Base-by-base conservation (phyloP, 1,140 invertebrate genomes). In the Drosophila novamexicana region DNA sequence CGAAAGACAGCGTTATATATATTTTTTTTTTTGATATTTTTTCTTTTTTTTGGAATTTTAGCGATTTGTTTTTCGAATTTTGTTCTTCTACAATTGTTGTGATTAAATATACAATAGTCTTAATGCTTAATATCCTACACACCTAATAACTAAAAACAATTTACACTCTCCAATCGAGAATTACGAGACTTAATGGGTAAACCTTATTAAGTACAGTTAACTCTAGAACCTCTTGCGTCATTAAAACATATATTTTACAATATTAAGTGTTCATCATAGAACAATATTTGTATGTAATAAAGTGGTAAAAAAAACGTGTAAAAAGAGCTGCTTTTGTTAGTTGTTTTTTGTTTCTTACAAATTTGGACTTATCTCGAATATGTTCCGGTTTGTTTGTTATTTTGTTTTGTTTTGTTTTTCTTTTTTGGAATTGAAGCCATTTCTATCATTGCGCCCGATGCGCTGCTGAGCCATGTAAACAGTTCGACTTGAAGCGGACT, bases 341-440 rank as follows among this genome's bases (percentile, higher is more conserved):
- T 45, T 44, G 42, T 62, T 47, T 37, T 62, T 53, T 64, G 36
- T 49, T 65, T 9, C 50, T 53, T 40, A 65, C 53, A 68, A 54
- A 34, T 52, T 62, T 62, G 56, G 22, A 47, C 62, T 65, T 59
- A 39, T 71, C 67, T 75, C 67, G 67, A 71, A 75, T 71, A 62
- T 75, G 42, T 49, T 49, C 54, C 45, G 29, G 52, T 53, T 68
- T 36, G 42, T 54, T 49, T 66, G 40, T 74, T 74, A 37, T 64
- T 71, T 36, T 54, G 10, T 59, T 53, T 68, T 36, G 42, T 47
- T 77, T 69, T 2, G 2, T 54, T 39, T 44, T 65, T 50, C 22
- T 22, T 84, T 71, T 89, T 89, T 88, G 84, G 84, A 89, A 89
- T 84, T 80, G 84, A 89, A 89, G 80, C 84, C 77, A 89, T 89